Evolutionary conservation across 2,888 invertebrate species (phyloP), one percentile per base, ranked within the genome.

Genomic region (Nymphalis c-album): DNA sequence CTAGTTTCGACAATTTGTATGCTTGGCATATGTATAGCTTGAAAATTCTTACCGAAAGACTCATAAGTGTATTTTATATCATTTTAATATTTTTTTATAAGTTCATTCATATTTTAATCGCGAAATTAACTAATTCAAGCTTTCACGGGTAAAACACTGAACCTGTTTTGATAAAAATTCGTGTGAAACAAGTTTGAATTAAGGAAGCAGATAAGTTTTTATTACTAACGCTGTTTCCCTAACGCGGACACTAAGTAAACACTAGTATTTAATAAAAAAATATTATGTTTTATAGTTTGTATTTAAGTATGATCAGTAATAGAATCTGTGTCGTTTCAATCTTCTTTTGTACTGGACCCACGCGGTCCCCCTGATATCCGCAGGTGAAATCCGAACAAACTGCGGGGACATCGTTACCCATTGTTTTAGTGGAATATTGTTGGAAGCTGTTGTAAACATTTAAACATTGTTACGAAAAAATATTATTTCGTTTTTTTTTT

Each of bases 381-480:
- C 82, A 84, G 84, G 84, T 86, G 86, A 81, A 78, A 80, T 79
- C 79, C 77, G 80, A 85, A 85, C 83, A 81, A 87, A 80, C 78
- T 80, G 75, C 81, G 77, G 81, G 79, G 78, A 84, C 84, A 81
- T 77, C 79, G 78, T 75, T 77, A 79, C 77, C 88, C 84, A 90
- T 91, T 91, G 91, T 90, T 85, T 73, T 73, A 70, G 85, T 88
- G 87, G 90, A 91, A 91, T 90, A 91, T 90, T 91, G 91, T 87
- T 69, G 72, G 73, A 73, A 61, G 67, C 85, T 85, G 84, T 73
- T 75, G 73, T 80, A 40, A 40, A 40, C 40, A 40, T 35, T 18
- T 7, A 61, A 80, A 85, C 84, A 45, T 63, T 65, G 58, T 61
- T 20, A 7, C 20, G 13, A 22, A 18, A 17, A 35, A n/a, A 22